phyloP scores from a whole-genome alignment of 2,888 invertebrate species.

The Portevinia maculata region DNA sequence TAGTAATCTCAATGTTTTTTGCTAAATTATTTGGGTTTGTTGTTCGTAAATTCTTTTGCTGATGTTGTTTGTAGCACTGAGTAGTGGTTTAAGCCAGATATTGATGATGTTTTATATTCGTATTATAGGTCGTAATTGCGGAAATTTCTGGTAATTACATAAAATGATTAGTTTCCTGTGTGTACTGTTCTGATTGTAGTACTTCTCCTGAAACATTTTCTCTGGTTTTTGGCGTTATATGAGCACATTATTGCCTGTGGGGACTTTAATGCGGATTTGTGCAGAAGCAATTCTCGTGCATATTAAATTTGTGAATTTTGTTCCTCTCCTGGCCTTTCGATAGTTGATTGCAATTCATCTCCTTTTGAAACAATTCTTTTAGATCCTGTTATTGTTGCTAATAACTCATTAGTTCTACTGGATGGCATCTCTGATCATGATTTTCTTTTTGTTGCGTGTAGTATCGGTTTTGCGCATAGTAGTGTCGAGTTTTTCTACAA shows the following conservation, averaged over 20 bases:
- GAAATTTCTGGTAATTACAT: background rate
- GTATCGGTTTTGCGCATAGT: background rate
- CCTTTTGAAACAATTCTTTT: background rate
- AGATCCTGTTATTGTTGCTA: too few species aligned
- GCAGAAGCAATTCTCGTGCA: background rate
- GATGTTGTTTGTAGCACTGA: background rate
- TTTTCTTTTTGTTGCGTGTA: background rate
- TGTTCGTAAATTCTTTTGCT: background rate
- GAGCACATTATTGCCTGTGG: background rate
- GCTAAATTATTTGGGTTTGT: background rate
- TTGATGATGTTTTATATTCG: background rate
- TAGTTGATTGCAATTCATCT: background rate
- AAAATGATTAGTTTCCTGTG: background rate
- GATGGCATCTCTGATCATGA: too few species aligned
- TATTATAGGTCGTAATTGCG: background rate
- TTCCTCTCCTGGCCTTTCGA: background rate
- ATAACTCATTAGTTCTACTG: too few species aligned
- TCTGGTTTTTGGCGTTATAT: background rate
- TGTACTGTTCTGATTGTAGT: background rate
- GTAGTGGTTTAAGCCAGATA: background rate
- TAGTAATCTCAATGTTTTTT: too few species aligned
- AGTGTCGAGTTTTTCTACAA: background rate
- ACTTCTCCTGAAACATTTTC: too few species aligned
- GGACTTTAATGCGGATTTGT: too few species aligned
- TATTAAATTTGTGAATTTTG: background rate